These are phyloP conservation scores for Crotalus helleri DNA, from an alignment of 2,113 vertebrate genomes.

Conservation along the genomic window DNA sequence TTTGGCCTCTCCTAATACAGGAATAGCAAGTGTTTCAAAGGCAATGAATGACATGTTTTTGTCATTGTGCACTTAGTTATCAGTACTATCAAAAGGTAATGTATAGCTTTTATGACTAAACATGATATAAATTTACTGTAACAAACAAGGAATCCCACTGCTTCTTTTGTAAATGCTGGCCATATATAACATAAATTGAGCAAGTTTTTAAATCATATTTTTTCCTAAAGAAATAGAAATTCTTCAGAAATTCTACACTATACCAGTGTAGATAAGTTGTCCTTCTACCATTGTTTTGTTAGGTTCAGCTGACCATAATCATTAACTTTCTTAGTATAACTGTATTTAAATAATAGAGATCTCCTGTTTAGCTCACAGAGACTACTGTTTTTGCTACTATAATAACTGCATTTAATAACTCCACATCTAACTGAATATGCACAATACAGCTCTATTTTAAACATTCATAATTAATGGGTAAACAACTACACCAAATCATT, in stretches of 20 bases:
- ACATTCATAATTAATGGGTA: not conserved
- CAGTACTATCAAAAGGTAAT: constrained; percentile 24
- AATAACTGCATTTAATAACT: not conserved
- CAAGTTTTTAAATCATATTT: not conserved
- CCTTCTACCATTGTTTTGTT: not conserved
- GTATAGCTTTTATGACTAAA: constrained; percentile 17
- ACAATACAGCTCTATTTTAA: not conserved
- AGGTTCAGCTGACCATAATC: not conserved
- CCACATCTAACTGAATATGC: not conserved
- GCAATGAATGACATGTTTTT: not conserved
- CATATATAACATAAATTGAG: not conserved
- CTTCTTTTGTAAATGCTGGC: constrained; percentile 38
- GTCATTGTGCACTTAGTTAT: constrained; percentile 37
- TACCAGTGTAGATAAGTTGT: not conserved
- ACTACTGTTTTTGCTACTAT: not conserved
- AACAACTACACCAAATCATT: not conserved
- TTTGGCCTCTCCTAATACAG: constrained; percentile 44
- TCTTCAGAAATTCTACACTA: not conserved
- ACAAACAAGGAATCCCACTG: constrained; percentile 13
- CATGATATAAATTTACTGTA: constrained; percentile 40
- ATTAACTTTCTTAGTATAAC: not conserved
- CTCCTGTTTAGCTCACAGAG: not conserved
- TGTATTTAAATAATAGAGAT: not conserved
- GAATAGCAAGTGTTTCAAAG: constrained; percentile 54
- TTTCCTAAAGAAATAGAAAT: not conserved